Evolutionary conservation across 2,797 vertebrate genomes (phyloP), one percentile per base, ranked within the genome.

Genomic region (Trachurus trachurus): DNA sequence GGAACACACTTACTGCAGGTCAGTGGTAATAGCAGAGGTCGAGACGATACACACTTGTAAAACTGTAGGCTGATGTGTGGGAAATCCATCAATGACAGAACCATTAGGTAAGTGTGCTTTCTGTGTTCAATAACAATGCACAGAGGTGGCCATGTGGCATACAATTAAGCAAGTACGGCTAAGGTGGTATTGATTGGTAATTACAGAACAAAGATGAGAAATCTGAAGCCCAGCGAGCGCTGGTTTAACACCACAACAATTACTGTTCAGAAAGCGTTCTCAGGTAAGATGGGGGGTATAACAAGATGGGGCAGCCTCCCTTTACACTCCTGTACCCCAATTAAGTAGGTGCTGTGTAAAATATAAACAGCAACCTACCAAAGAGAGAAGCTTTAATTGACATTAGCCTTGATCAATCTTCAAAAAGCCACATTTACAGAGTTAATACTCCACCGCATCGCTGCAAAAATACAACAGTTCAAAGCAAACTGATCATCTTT

Each of bases 61-160:
- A 86, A 84, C 59, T 69, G 56, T 39, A 63, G 49, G 62, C 64
- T 71, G 77, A 80, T 37, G 58, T 73, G 44, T 40, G 69, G 66
- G 12, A 67, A 80, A 90, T 85, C 66, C 50, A 74, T 90, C 82
- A 76, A 74, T 76, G 82, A 82, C 75, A 80, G 70, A 83, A 66
- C 65, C 80, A 83, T 80, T 80, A 74, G 58, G 71, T 34, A 53
- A 45, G 62, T 59, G 64, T 54, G 80, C 64, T 39, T 56, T 73
- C 2, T 67, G 44, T 61, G 80, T 74, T 82, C 76, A 81, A 75
- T 82, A 83, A 66, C 50, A 50, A 47, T 57, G 74, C 19, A 58
- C 54, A 52, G 54, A 69, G 56, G 68, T 71, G 39, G 66, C 53
- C 15, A 60, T 64, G 76, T 68, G 37, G 81, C 42, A 62, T 50